These are phyloP conservation scores for Osmerus mordax DNA, from an alignment of 2,113 vertebrate genomes.

Conservation along the genomic window DNA sequence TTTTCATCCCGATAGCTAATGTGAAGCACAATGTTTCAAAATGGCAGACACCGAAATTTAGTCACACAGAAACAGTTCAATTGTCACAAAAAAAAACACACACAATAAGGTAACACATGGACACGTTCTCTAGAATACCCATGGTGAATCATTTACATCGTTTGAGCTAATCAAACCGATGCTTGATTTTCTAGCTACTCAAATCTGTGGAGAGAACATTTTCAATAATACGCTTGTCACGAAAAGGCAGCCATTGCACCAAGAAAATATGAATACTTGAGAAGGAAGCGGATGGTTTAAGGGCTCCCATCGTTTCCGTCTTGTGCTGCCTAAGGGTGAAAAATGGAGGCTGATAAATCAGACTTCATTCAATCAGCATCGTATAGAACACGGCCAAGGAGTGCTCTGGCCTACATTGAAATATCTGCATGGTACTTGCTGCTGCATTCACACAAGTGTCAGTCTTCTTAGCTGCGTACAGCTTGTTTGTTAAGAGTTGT, in stretches of 20 bases:
- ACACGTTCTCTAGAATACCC: constrained; percentile 3
- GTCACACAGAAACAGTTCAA: constrained; percentile 25
- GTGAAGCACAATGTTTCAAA: constrained; percentile 50
- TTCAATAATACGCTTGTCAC: constrained; percentile 15
- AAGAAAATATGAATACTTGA: constrained; percentile 24
- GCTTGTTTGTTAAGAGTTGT: not conserved
- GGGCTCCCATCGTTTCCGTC: constrained; percentile 29
- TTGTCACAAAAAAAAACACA: not conserved
- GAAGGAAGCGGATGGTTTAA: constrained; percentile 30
- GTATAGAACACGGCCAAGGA: constrained; percentile 42
- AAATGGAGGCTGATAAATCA: constrained; percentile 64
- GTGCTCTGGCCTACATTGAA: constrained; percentile 32
- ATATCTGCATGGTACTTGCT: constrained; percentile 10
- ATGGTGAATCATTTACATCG: not conserved
- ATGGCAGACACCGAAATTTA: constrained; percentile 59
- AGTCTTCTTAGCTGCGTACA: not conserved
- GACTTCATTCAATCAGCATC: constrained; percentile 45
- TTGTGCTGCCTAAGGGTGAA: constrained; percentile 48
- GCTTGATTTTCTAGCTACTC: not conserved
- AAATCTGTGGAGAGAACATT: constrained; percentile 22
- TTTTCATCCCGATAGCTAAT: constrained; percentile 1
- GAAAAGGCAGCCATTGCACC: constrained; percentile 14
- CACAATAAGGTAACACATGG: constrained; percentile 31
- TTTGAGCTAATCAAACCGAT: not conserved
- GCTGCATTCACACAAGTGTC: not conserved